Evolutionary conservation across 2,113 vertebrate species (phyloP), one percentile per base, ranked within the genome.

Genomic region (Amphiprion ocellaris): DNA sequence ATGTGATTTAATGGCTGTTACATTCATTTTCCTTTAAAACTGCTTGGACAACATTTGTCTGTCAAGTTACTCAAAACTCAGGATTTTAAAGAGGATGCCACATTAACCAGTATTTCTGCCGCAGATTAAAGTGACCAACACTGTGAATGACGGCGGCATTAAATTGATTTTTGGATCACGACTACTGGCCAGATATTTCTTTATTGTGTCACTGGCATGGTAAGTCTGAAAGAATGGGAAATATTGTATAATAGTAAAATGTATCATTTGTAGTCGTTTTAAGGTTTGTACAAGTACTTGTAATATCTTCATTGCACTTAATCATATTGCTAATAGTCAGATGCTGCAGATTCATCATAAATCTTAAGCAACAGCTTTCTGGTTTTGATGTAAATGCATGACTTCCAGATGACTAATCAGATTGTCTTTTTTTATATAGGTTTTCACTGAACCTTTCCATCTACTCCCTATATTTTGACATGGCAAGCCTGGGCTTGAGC

Each of bases 381-480:
- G 4, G 2, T 15, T 44, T 8, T 2, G 33, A 10, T 37, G 1
- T 37, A 37, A 37, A 37, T 37, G 8, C 33, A 37, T 10, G 33
- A 37, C 9, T 37, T 37, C 33, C 33, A 1, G 1, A 37, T 37
- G 8, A 9, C 7, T 37, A 1, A 9, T 10, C 30, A 3, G 4
- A 33, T 6, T 6, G 33, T 37, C 1, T 52, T 16, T 52, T 74
- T 68, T 26, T 4, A 52, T 21, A 21, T 21, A 95, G 94, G 91
- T 94, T 94, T 79, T 67, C 84, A 0, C 0, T 90, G 0, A 89
- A 73, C n/a, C 85, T 92, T 19, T 37, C 56, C 56, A 55, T 87
- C 28, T 84, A 62, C 1, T 83, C 64, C 0, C 5, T 94, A 77
- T 78, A 11, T 12, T 46, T 91, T 1, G 87, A 82, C 9, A 30